These are phyloP conservation scores for Xiphydria camelus DNA, from an alignment of 2,888 invertebrate species.

Conservation along the genomic window DNA sequence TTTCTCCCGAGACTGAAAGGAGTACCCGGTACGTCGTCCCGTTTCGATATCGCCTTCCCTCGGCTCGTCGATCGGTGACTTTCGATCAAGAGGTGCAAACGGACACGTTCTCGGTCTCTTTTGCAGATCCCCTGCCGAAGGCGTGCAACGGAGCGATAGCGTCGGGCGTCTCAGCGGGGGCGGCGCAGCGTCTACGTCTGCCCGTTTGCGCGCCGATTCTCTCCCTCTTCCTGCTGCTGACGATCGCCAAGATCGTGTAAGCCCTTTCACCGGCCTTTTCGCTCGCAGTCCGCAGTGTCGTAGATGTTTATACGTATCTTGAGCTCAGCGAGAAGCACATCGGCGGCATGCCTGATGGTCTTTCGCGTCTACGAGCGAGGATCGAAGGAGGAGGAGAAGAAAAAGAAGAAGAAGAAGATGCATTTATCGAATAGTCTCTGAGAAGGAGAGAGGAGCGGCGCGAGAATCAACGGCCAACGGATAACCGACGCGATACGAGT, in stretches of 20 bases:
- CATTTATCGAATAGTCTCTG: no score
- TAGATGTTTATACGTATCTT: no score
- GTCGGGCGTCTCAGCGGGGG: slow-evolving; percentile 50
- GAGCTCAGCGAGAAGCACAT: background rate
- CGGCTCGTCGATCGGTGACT: background rate
- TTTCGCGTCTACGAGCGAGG: no score
- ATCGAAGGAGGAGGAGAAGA: no score
- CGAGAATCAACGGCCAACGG: no score
- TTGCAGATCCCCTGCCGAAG: slow-evolving; percentile 47
- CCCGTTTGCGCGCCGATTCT: slow-evolving; percentile 23
- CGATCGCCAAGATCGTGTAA: slow-evolving; percentile 39
- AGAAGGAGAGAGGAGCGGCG: no score
- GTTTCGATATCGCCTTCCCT: slow-evolving; percentile 1
- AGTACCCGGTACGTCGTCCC: slow-evolving; percentile 63
- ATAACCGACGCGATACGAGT: no score
- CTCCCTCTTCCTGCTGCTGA: slow-evolving; percentile 34
- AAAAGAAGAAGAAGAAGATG: no score
- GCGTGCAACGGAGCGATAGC: slow-evolving; percentile 48
- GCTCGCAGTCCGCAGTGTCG: background rate
- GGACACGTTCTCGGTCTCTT: background rate
- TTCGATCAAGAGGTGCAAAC: background rate
- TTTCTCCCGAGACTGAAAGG: slow-evolving; percentile 88
- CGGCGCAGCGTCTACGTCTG: slow-evolving; percentile 25
- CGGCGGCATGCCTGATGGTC: background rate
- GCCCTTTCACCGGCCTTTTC: slow-evolving; percentile 5